Percentiles rank a stretch among this genome's conserved stretches.
Evolutionary conservation across 1,140 invertebrate species (phyloP).

Genomic region (Vanessa atalanta): DNA sequence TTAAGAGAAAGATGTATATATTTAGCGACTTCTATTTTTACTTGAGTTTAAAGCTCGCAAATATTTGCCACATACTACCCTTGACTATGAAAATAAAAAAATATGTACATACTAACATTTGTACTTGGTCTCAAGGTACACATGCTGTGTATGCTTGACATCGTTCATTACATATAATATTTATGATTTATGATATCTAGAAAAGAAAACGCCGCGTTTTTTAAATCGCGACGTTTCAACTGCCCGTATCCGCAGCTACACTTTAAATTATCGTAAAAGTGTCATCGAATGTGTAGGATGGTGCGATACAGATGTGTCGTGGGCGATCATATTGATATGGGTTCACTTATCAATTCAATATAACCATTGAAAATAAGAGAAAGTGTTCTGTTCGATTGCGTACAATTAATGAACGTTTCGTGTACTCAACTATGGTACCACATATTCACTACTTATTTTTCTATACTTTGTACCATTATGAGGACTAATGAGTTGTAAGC

Average conservation of each 20-base stretch:
- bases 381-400: slow-evolving; percentile 13
- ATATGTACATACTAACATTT: no score
- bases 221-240: slow-evolving; percentile 17
- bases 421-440: background rate
- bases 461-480: no score
- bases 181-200: background rate
- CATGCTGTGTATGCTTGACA: background rate
- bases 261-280: slow-evolving; percentile 55
- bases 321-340: slow-evolving; percentile 42
- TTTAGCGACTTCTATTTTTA: background rate
- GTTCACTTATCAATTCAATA: slow-evolving; percentile 37
- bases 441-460: no score
- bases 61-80: no score
- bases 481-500: no score
- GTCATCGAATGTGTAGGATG: slow-evolving; percentile 54
- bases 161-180: background rate
- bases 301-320: slow-evolving; percentile 42
- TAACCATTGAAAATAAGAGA: slow-evolving; percentile 31
- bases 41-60: no score
- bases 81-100: no score
- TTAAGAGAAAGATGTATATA: no score
- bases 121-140: no score
- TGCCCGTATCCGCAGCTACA: slow-evolving; percentile 30
- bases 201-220: background rate
- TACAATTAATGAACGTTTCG: background rate